These are phyloP conservation scores for Pogona vitticeps DNA, from an alignment of 2,113 vertebrate species.

Conservation along the genomic window DNA sequence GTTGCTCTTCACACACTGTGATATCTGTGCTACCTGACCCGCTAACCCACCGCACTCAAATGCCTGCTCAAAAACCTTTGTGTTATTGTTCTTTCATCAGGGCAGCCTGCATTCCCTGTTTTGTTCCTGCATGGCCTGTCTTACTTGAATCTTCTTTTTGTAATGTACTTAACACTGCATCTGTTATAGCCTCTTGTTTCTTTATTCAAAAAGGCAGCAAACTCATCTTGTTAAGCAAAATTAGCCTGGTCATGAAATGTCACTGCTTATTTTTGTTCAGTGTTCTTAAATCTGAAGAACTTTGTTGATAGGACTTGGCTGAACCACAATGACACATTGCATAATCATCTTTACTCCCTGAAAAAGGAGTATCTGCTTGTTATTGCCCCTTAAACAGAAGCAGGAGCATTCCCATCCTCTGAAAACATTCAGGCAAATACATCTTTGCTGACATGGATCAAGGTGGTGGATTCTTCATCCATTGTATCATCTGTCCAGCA, in stretches of 20 bases:
- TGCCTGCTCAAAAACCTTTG: neutral
- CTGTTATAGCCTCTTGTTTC: neutral
- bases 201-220: neutral
- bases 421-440: neutral
- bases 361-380: neutral
- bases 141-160: neutral
- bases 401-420: neutral
- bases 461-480: no score
- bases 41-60: neutral
- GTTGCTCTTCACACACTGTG: neutral
- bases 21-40: neutral
- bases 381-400: neutral
- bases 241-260: constrained; percentile 4
- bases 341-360: neutral
- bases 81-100: neutral
- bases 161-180: neutral
- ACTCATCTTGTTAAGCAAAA: constrained; percentile 7
- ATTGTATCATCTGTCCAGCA: neutral
- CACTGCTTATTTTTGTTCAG: constrained; percentile 7
- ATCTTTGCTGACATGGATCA: neutral
- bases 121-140: neutral
- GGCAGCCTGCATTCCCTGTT: neutral
- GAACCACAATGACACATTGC: neutral
- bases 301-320: neutral
- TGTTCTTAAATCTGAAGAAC: neutral